phyloP scores from a whole-genome alignment of 1,140 invertebrate genomes.

The Chrysoperla carnea region DNA sequence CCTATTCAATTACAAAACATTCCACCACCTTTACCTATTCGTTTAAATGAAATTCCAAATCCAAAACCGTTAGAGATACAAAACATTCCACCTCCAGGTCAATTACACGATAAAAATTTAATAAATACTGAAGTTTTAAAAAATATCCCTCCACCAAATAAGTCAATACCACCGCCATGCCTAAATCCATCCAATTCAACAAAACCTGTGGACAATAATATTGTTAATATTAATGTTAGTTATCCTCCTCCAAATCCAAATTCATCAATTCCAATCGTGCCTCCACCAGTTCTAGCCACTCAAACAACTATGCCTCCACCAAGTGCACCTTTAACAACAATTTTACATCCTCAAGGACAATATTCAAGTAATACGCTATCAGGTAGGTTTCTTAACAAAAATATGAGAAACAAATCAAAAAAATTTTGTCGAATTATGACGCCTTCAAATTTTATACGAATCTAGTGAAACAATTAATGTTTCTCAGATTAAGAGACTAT shows the following conservation, averaged over 20 bases:
- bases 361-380: too few species aligned
- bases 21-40: constrained; percentile 24
- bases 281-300: neutral
- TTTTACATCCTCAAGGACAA: too few species aligned
- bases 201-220: neutral
- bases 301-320: neutral
- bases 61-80: constrained; percentile 20
- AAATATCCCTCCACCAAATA: constrained; percentile 22
- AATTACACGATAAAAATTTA: constrained; percentile 7
- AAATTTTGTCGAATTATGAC: too few species aligned
- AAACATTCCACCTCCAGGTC: constrained; percentile 18
- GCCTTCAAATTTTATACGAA: too few species aligned
- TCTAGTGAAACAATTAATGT: too few species aligned
- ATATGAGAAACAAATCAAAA: too few species aligned
- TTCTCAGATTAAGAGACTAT: too few species aligned
- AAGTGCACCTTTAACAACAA: neutral
- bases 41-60: constrained; percentile 21
- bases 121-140: constrained; percentile 18
- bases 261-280: neutral
- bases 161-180: constrained; percentile 9
- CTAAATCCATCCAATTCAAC: constrained; percentile 1
- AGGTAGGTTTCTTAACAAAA: too few species aligned
- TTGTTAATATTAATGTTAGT: neutral
- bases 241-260: neutral
- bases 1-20: constrained; percentile 30